Evolutionary conservation across 2,888 invertebrate species (phyloP), one percentile per base, ranked within the genome.

Genomic region (Minunthozetes semirufus): DNA sequence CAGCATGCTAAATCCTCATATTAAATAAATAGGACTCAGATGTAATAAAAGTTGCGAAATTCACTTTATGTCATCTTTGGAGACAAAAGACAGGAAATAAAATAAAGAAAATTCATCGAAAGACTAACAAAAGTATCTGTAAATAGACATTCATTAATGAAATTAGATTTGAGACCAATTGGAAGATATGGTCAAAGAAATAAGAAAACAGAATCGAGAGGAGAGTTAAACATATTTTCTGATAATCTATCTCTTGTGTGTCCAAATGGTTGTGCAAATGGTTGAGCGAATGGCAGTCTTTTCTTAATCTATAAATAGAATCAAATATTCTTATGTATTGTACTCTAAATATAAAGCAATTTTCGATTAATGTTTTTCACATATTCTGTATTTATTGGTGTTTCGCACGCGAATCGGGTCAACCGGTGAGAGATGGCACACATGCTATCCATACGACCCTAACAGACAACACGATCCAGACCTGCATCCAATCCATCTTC

Each of bases 361-460:
- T 25, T 56, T 56, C 56, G 56, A 56, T 56, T 56, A 56, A 56
- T 56, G 56, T 25, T 56, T 13, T 19, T 56, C 56, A 56, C 56
- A 33, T 56, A 56, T n/a, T n/a, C n/a, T n/a, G n/a, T 56, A 56
- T 56, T 56, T 56, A 56, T 56, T 56, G 56, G 56, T 22, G 22
- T 19, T 56, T 56, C 25, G 56, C 56, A 56, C 56, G 56, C 56
- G 13, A 56, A 56, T 56, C 17, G 56, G 56, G 56, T 56, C 56
- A 56, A n/a, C 9, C 25, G 19, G 56, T 56, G 56, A 56, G 56
- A 56, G 56, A 19, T 11, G 9, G 56, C 17, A 56, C 56, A 56
- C 22, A 56, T 56, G 56, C 56, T 13, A 48, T 48, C n/a, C n/a
- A n/a, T n/a, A n/a, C n/a, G n/a, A n/a, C 48, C 13, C 48, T 17